Conservation (phyloP, 2,888 invertebrate species). For the Hyppa rectilinea region DNA sequence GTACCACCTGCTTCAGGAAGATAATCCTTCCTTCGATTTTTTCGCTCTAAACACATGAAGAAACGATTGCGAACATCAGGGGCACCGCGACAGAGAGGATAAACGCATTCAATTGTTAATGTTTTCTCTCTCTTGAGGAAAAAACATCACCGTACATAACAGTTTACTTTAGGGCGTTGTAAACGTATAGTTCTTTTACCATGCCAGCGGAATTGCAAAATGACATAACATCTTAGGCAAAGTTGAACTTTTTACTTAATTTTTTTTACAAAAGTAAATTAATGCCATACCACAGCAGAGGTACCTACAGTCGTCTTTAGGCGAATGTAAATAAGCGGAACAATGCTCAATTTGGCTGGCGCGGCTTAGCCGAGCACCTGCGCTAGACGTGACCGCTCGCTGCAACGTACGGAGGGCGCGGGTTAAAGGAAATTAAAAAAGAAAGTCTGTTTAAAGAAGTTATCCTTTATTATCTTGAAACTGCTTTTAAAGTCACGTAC, state of each 20-base stretch:
- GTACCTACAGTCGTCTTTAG: conserved; percentile 58
- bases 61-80: conserved; percentile 19
- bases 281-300: conserved; percentile 55
- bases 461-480: conserved; percentile 70
- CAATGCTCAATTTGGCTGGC: conserved; percentile 76
- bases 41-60: conserved; percentile 9
- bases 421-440: conserved; percentile 73
- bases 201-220: conserved; percentile 20
- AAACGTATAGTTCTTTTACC: background rate
- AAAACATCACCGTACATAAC: conserved; percentile 26
- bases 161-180: conserved; percentile 7
- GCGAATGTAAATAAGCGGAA: conserved; percentile 70
- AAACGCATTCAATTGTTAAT: conserved; percentile 43
- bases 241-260: background rate
- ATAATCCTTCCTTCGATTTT: conserved; percentile 46
- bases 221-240: conserved; percentile 13
- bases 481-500: conserved; percentile 71
- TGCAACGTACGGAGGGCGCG: conserved; percentile 67
- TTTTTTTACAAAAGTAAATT: conserved; percentile 43
- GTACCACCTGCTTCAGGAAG: conserved; percentile 51
- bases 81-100: conserved; percentile 25
- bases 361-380: conserved; percentile 77
- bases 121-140: conserved; percentile 27
- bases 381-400: conserved; percentile 75
- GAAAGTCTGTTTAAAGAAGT: conserved; percentile 68